phyloP scores from a whole-genome alignment of 1,140 invertebrate species.

The Lucilia sericata region DNA sequence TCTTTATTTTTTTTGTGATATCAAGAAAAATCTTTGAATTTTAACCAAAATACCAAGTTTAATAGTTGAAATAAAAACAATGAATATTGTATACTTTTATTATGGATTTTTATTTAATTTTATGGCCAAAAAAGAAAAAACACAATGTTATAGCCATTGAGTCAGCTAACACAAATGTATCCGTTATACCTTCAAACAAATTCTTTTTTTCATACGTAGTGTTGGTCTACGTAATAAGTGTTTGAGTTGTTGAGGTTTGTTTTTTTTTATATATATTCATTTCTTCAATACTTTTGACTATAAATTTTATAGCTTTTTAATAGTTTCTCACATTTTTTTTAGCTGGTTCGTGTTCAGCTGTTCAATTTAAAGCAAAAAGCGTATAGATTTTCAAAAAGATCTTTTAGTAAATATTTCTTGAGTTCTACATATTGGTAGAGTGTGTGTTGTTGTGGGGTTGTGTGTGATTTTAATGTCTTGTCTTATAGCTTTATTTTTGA shows the following conservation, averaged over 20 bases:
- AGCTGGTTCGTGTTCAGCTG: too few species aligned
- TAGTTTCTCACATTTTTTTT: slow-evolving; percentile 63
- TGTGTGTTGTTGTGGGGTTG: background rate
- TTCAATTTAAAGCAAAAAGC: too few species aligned
- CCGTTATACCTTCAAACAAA: background rate
- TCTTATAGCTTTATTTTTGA: slow-evolving; percentile 39
- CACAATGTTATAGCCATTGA: background rate
- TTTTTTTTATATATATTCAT: too few species aligned
- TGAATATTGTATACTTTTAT: too few species aligned
- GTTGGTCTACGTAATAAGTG: background rate
- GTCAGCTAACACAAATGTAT: slow-evolving; percentile 6
- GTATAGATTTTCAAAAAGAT: too few species aligned
- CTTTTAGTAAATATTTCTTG: too few species aligned
- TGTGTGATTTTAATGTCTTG: slow-evolving; percentile 42
- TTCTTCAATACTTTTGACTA: background rate
- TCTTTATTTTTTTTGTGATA: too few species aligned
- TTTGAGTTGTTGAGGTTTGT: too few species aligned
- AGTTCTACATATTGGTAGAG: too few species aligned
- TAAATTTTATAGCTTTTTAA: slow-evolving; percentile 65
- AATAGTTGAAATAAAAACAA: background rate
- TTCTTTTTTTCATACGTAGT: background rate
- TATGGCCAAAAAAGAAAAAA: background rate
- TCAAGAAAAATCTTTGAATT: too few species aligned
- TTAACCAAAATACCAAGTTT: background rate
- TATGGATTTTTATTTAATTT: too few species aligned